Percentiles rank a stretch among this genome's conserved stretches.
phyloP scores from a whole-genome alignment of 2,113 vertebrate genomes.

The Alethe diademata region DNA sequence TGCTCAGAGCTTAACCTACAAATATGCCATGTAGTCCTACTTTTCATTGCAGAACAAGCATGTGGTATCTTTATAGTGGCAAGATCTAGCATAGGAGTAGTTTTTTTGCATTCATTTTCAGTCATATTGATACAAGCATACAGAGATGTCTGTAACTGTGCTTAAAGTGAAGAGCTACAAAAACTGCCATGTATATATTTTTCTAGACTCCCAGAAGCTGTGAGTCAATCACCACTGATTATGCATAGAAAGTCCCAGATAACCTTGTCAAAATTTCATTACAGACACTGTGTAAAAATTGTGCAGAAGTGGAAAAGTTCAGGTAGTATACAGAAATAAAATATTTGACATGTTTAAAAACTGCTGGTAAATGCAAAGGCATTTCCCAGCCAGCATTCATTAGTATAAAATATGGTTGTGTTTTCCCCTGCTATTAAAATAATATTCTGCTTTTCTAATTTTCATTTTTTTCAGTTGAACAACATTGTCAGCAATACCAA shows the following conservation, averaged over 20 bases:
- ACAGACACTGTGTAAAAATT: background rate
- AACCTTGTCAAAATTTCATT: background rate
- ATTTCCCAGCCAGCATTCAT: background rate
- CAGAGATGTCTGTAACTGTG: background rate
- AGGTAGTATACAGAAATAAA: background rate
- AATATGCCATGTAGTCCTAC: background rate
- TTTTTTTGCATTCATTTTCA: background rate
- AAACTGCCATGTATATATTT: background rate
- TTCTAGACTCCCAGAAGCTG: background rate
- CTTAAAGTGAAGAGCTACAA: background rate
- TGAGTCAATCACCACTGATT: slow-evolving; percentile 31
- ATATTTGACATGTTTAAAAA: background rate
- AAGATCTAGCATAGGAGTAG: background rate
- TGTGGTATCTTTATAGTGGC: background rate
- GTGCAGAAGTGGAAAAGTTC: background rate
- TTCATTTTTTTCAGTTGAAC: background rate
- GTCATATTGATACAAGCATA: background rate
- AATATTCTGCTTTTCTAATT: background rate
- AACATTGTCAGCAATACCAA: background rate
- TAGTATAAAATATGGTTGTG: background rate
- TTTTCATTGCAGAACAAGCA: background rate
- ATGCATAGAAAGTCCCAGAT: background rate
- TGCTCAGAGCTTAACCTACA: slow-evolving; percentile 21
- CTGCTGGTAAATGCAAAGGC: background rate
- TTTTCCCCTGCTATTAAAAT: background rate